Evolutionary conservation across 2,888 invertebrate genomes (phyloP).

Genomic region (Callosobruchus maculatus): DNA sequence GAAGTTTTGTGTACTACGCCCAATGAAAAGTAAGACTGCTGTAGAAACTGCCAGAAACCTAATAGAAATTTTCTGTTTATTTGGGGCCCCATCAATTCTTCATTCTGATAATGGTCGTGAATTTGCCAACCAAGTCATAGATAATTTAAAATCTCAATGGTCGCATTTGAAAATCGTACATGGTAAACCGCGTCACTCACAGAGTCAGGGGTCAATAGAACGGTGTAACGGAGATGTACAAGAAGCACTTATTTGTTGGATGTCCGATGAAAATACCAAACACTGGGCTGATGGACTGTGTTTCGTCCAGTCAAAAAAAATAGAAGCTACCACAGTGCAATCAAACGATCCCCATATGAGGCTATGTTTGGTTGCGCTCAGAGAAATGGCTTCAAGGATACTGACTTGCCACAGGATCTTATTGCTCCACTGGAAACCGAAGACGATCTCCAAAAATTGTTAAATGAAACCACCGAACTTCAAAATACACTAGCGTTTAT

Average conservation of each 20-base stretch:
- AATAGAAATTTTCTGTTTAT: no score
- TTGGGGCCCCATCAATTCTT: constrained; percentile 10
- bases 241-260: constrained; percentile 17
- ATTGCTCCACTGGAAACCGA: constrained; percentile 9
- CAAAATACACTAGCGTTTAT: no score
- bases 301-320: constrained; percentile 15
- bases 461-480: constrained; percentile 9
- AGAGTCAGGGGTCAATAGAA: no score
- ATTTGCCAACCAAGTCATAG: constrained; percentile 4
- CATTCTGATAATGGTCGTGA: constrained; percentile 13
- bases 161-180: constrained; percentile 2
- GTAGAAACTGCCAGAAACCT: constrained; percentile 12
- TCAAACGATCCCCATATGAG: constrained; percentile 2
- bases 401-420: constrained; percentile 11
- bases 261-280: constrained; percentile 13
- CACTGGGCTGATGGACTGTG: constrained; percentile 6
- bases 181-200: no score
- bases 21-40: constrained; percentile 14
- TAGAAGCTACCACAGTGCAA: not conserved
- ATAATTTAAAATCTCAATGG: constrained; percentile 12
- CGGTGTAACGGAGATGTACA: constrained; percentile 12
- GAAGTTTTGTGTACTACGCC: constrained; percentile 7
- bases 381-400: constrained; percentile 10
- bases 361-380: constrained; percentile 11
- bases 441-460: constrained; percentile 12